A percentile compares a stretch with the other conserved stretches of the same genome.
Conservation (phyloP, 1,140 invertebrate genomes). For the Helicoverpa zea region DNA sequence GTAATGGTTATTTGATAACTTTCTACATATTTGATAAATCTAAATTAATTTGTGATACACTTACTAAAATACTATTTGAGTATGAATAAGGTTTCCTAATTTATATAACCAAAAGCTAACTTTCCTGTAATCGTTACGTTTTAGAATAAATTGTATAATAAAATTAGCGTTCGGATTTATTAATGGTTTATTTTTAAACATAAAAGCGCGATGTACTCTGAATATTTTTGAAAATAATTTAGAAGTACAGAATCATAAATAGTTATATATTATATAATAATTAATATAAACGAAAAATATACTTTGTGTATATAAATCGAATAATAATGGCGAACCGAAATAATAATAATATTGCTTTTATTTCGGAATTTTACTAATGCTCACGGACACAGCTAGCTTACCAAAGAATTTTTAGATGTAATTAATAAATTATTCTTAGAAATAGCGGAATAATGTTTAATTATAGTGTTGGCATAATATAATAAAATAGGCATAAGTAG, state of each 20-base stretch:
- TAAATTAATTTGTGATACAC: no score
- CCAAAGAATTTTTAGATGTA: conserved; percentile 73
- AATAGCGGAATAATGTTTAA: conserved; percentile 21
- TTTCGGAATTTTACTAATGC: conserved; percentile 67
- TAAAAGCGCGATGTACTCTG: conserved; percentile 1
- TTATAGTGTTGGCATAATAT: conserved; percentile 21
- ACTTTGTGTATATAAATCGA: conserved; percentile 55
- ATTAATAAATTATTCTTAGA: conserved; percentile 44
- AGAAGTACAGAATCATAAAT: conserved; percentile 11
- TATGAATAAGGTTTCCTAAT: no score
- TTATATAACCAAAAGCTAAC: no score
- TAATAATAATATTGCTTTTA: conserved; percentile 29
- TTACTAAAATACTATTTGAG: no score
- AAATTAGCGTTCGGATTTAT: no score
- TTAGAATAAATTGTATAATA: no score
- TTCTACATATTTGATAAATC: no score
- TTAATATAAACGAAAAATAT: conserved; percentile 43
- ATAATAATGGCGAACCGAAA: conserved; percentile 32
- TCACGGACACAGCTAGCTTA: conserved; percentile 75
- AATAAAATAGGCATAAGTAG: conserved; percentile 10
- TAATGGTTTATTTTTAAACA: not conserved
- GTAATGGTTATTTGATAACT: not conserved
- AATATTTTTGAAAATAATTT: conserved; percentile 30
- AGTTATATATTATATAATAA: conserved; percentile 37
- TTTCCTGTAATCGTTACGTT: no score